Evolutionary conservation across 1,140 invertebrate genomes (phyloP), one percentile per base, ranked within the genome.

Genomic region (Drosophila novamexicana): DNA sequence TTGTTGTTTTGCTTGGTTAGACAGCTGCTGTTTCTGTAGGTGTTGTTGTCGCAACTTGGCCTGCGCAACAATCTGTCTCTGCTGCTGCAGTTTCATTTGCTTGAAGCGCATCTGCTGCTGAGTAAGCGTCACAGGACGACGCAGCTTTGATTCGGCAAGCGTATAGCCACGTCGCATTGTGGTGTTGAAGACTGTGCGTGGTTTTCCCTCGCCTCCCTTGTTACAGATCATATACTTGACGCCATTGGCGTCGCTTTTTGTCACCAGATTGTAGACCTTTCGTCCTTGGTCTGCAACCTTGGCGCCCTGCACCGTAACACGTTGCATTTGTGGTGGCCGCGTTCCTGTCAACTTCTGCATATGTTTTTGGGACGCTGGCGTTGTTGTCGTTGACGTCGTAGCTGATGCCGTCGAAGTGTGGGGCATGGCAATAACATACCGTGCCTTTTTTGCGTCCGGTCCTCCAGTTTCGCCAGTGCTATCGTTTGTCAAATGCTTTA

Each of bases 381-480:
- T 65, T 47, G 68, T 59, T 37, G 40, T 18, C 22, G 37, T 32
- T 9, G 39, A 36, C 44, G 14, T 50, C 53, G 42, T 14, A 32
- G 16, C 44, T 16, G 54, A 18, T 16, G 63, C 6, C 14, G 40
- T 8, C 40, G 70, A 40, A 1, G 40, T 49, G 3, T 58, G 42
- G 8, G 70, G 81, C 82, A 84, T 79, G 8, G 74, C 57, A 34
- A 85, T 78, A 0, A 85, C 77, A 34, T 80, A 84, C 1, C 85
- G 84, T n/a, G 85, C 66, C 29, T 85, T 90, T 7, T 91, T 91
- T 7, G 71, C 61, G 16, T 91, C 90, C 0, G 90, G 90, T 16
- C 66, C 79, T 10, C 49, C 68, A 14, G 40, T 52, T 16, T 88
- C 83, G 45, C 53, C 67, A 34, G 39, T 22, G 72, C 47, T 16